phyloP scores from a whole-genome alignment of 2,888 invertebrate species.

The Lymantria dispar region DNA sequence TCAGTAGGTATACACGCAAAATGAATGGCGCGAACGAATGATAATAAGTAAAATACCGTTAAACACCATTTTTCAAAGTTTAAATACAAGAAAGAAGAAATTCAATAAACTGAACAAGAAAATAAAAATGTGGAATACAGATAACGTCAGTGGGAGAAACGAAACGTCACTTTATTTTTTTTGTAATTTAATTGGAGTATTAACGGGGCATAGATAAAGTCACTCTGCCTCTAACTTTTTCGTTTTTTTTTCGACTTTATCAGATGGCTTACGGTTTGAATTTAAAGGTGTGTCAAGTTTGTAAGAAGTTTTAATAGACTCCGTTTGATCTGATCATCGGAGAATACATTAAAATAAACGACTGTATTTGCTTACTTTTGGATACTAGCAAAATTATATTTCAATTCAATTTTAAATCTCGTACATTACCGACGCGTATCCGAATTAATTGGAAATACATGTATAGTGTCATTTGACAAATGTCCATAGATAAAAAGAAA shows the following conservation, averaged over 20 bases:
- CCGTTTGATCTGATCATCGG: slow-evolving; percentile 75
- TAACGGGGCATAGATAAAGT: slow-evolving; percentile 77
- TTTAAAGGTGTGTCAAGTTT: slow-evolving; percentile 74
- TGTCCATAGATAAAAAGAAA: slow-evolving; percentile 8
- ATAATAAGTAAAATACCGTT: slow-evolving; percentile 32
- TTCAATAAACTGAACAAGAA: slow-evolving; percentile 42
- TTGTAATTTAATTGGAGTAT: slow-evolving; percentile 74
- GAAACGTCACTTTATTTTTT: slow-evolving; percentile 67
- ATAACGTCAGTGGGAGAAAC: slow-evolving; percentile 53
- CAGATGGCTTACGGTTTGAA: slow-evolving; percentile 80
- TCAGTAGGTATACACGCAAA: slow-evolving; percentile 42
- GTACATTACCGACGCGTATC: slow-evolving; percentile 8
- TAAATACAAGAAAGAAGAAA: slow-evolving; percentile 33
- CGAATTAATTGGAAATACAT: slow-evolving; percentile 8
- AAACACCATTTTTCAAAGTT: slow-evolving; percentile 34
- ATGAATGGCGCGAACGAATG: slow-evolving; percentile 46
- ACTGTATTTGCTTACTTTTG: slow-evolving; percentile 32
- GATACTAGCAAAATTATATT: slow-evolving; percentile 3
- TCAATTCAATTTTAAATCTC: slow-evolving; percentile 6
- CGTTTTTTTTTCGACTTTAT: slow-evolving; percentile 61
- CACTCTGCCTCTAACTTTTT: slow-evolving; percentile 55
- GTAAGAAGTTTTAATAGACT: slow-evolving; percentile 78
- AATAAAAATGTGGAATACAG: slow-evolving; percentile 36
- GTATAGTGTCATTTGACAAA: slow-evolving; percentile 5
- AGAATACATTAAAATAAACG: slow-evolving; percentile 65